Base-by-base conservation (phyloP, 2,797 vertebrate species). In the Discoglossus pictus region DNA sequence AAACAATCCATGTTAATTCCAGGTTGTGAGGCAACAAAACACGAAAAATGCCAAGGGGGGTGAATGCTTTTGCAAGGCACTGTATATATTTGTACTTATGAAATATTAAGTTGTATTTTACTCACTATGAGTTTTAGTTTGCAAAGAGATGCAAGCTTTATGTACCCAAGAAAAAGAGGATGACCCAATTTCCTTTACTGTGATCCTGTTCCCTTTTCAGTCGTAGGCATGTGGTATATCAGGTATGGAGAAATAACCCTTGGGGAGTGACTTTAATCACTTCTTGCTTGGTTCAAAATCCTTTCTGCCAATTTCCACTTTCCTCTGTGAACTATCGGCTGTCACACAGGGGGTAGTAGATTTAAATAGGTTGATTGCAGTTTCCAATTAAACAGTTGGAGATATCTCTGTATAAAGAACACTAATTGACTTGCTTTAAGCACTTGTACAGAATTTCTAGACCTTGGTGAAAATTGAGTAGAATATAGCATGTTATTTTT, bases 141-240 rank as follows among this genome's bases (percentile, higher is more conserved):
- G 27, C 4, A 31, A 8, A 31, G 27, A 31, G 65, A 52, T 43
- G 27, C 27, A 31, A 31, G 6, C 9, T n/a, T 34, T 12, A 7
- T n/a, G n/a, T 46, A 15, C 24, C 10, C 20, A 12, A 61, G 12
- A 16, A 25, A 12, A 17, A 16, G 11, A 1, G 10, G 6, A 11
- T 51, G 46, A 62, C 46, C 44, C 48, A 51, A 39, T 62, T 51
- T 51, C 47, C 24, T 27, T 7, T 50, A 6, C 47, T 13, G 6
- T 9, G 2, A 1, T 7, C 6, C n/a, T n/a, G n/a, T 36, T 61
- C 43, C 16, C 36, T 51, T 25, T 40, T n/a, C 43, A 7, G 43
- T 20, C 9, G 2, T 50, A 12, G 34, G 25, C 6, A 62, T 27
- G 59, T 25, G 4, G 11, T 2, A n/a, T 38, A 25, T 12, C n/a